Conservation (phyloP, 2,797 vertebrate species). For the Galagoides demidoff region DNA sequence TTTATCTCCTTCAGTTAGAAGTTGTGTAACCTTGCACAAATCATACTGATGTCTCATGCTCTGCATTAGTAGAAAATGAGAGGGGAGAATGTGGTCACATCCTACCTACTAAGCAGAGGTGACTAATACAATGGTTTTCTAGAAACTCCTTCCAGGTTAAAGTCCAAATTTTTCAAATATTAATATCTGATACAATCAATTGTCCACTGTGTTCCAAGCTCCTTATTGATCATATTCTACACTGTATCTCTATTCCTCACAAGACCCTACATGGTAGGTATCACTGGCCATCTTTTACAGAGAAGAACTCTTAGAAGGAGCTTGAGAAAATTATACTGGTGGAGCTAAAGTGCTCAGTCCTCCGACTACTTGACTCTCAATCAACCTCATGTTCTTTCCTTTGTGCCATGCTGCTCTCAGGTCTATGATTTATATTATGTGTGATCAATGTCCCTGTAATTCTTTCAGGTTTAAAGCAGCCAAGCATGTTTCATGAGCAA, state of each 20-base stretch:
- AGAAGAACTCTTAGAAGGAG: not conserved
- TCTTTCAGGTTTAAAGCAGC: conserved; percentile 58
- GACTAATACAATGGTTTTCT: not conserved
- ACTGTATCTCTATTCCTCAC: not conserved
- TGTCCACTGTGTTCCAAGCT: not conserved
- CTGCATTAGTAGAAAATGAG: not conserved
- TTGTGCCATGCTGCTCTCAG: not conserved
- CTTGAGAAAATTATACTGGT: not conserved
- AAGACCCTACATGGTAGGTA: not conserved
- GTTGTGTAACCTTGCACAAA: not conserved
- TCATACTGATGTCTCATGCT: not conserved
- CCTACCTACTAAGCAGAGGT: not conserved
- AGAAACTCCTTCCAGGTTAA: not conserved
- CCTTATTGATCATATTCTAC: not conserved
- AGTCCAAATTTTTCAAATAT: conserved; percentile 26
- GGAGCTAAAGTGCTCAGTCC: not conserved
- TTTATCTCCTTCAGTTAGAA: not conserved
- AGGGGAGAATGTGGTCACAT: not conserved
- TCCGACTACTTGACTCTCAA: not conserved
- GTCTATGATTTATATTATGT: conserved; percentile 22
- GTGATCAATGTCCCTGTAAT: conserved; percentile 42
- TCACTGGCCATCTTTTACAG: not conserved
- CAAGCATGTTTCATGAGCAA: conserved; percentile 47
- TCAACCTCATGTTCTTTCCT: not conserved
- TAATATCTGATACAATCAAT: not conserved